Evolutionary conservation across 1,140 invertebrate genomes (phyloP), one percentile per base, ranked within the genome.

Genomic region (Drosophila cardini): DNA sequence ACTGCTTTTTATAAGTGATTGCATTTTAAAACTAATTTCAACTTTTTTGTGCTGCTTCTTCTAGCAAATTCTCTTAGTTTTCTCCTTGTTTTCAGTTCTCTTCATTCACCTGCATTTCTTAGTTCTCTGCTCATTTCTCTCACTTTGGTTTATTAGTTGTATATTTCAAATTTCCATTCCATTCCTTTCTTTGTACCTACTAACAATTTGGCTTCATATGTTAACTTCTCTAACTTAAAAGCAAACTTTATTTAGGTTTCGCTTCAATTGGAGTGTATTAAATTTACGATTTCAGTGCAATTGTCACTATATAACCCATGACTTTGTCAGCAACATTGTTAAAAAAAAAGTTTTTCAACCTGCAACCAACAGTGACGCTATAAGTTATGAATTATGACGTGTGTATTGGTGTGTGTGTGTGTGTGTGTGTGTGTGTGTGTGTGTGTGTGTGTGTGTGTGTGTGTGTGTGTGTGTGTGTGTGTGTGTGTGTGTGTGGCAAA

Each of bases 351-450:
- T 73, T 73, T 26, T 45, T 36, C 10, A 13, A 38, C 30, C 60
- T 64, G 61, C 46, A 53, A 43, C 18, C 48, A 18, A 32, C 38
- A 7, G 26, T 46, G 63, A 64, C 63, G 43, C 52, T 70, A 40
- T 30, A 78, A 73, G 63, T 79, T 86, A 83, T 86, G 79, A 87
- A 82, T 76, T 86, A 79, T 82, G 43, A 45, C 8, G 40, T 15
- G 8, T 36, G 10, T 38, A n/a, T n/a, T n/a, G n/a, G 36, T 10
- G 9, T 38, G 36, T 38, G 18, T 48, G 62, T 56, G 71, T 36
- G 10, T 38, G 36, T 10, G 9, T 38, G 36, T 38, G 18, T 48
- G 62, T 56, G 71, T 36, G 10, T 38, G 36, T 10, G 9, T 38
- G 36, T 38, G 18, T 48, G 62, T 56, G 71, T 36, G 10, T 38